A percentile compares a stretch with the other conserved stretches of the same genome.
phyloP scores from a whole-genome alignment of 1,140 invertebrate species.

The Brachionus calyciflorus region DNA sequence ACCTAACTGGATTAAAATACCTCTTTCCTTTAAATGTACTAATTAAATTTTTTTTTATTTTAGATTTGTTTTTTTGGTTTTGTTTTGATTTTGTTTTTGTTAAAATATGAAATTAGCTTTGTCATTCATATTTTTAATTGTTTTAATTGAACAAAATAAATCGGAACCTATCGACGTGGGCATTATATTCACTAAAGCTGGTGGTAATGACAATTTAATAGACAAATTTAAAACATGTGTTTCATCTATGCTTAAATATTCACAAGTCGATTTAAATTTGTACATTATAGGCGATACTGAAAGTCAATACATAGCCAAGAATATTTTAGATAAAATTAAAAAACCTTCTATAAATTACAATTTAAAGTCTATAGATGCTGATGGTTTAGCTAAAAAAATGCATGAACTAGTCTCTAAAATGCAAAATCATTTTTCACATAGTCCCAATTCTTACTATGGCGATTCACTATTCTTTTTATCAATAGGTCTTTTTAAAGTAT shows the following conservation, averaged over 20 bases:
- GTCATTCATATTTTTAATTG: not conserved
- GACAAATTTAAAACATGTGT: slow-evolving; percentile 66
- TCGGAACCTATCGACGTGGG: slow-evolving; percentile 52
- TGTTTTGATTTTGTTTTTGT: no score
- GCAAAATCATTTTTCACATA: slow-evolving; percentile 73
- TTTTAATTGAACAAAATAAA: not conserved
- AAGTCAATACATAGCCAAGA: slow-evolving; percentile 67
- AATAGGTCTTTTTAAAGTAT: slow-evolving; percentile 70
- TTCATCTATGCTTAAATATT: slow-evolving; percentile 63
- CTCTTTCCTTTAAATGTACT: no score
- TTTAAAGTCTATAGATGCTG: slow-evolving; percentile 67
- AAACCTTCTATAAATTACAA: slow-evolving; percentile 54
- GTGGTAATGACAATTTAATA: slow-evolving; percentile 64
- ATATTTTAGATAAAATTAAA: slow-evolving; percentile 63
- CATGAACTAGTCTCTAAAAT: slow-evolving; percentile 69
- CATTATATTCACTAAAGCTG: slow-evolving; percentile 66
- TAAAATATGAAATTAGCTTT: not conserved
- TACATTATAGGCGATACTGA: slow-evolving; percentile 70
- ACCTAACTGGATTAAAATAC: no score
- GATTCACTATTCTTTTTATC: slow-evolving; percentile 79
- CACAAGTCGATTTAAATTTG: slow-evolving; percentile 65
- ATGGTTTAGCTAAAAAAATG: slow-evolving; percentile 65
- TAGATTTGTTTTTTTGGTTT: no score
- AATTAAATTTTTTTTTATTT: not conserved
- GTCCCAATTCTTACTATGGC: slow-evolving; percentile 75